Base-by-base conservation (phyloP, 2,888 invertebrate genomes). In the Ectropis crepuscularia region DNA sequence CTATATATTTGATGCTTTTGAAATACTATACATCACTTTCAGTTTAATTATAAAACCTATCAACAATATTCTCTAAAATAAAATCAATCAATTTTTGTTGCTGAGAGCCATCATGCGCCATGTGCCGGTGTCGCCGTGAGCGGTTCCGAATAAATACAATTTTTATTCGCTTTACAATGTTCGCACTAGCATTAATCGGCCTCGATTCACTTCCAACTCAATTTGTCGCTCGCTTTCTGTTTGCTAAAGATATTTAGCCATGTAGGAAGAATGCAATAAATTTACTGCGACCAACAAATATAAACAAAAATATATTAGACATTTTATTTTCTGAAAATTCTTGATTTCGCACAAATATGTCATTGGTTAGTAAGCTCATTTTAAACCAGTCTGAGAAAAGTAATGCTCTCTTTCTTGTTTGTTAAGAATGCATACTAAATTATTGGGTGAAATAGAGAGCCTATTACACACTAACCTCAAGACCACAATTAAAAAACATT, bases 51-150 rank as follows among this genome's bases (percentile, higher is more conserved):
- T 63, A 68, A 69, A 68, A 67, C 65, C 70, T 75, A 75, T 77
- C 76, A 77, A 77, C 79, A 74, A 69, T 74, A 68, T 28, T 28
- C 58, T 48, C 63, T 63, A 64, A 74, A 79, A 79, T 74, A 75
- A 77, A 82, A 78, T 78, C 70, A 73, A 70, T 76, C 70, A 73
- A 70, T 76, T 78, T 76, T 67, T 74, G 72, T 73, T 74, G 76
- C 72, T 71, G 68, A 65, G 70, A 67, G 71, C 72, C 74, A 74
- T 75, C 74, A 74, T 74, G 75, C 75, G 72, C 74, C 64, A 74
- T 74, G 75, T 75, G 72, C 74, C 64, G 67, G 60, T 71, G 70
- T 61, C 62, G 70, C 69, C 71, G 61, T 69, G 62, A 59, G 74
- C 72, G 63, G 72, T 68, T 71, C 73, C 61, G 69, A 73, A 72